Conservation (phyloP, 2,888 invertebrate species). For the Lacanobia wlatinum region DNA sequence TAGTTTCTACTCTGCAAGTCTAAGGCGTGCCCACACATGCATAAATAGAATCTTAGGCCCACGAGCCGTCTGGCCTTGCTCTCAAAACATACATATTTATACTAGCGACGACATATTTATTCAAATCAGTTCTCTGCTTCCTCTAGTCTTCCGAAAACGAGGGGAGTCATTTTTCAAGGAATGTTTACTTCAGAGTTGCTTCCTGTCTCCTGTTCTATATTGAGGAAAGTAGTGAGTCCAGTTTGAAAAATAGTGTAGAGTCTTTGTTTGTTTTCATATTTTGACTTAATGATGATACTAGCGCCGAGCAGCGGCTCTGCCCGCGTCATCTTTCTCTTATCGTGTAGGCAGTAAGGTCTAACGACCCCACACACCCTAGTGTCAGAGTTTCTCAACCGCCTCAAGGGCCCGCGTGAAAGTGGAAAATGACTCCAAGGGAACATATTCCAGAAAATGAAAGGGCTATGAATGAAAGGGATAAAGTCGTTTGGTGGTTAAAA, state of each 20-base stretch:
- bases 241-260: conserved; percentile 20
- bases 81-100: conserved; percentile 56
- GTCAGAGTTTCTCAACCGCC: too few species aligned
- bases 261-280: not conserved
- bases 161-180: conserved; percentile 20
- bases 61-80: conserved; percentile 37
- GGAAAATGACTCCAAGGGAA: too few species aligned
- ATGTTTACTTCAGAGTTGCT: conserved; percentile 26
- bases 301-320: too few species aligned
- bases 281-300: not conserved
- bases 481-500: too few species aligned
- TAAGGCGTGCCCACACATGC: conserved; percentile 56
- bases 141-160: conserved; percentile 18
- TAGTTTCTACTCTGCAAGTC: conserved; percentile 46
- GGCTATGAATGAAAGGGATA: too few species aligned
- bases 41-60: conserved; percentile 49
- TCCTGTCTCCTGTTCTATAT: conserved; percentile 10
- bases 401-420: too few species aligned
- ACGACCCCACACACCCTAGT: too few species aligned
- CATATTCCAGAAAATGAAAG: too few species aligned
- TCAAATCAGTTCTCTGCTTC: conserved; percentile 41
- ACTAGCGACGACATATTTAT: conserved; percentile 42
- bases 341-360: too few species aligned
- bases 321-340: too few species aligned
- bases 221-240: conserved; percentile 3